A percentile compares a stretch with the other conserved stretches of the same genome.
These are phyloP conservation scores for Plebejus anna DNA, from an alignment of 2,888 invertebrate species.

Conservation along the genomic window DNA sequence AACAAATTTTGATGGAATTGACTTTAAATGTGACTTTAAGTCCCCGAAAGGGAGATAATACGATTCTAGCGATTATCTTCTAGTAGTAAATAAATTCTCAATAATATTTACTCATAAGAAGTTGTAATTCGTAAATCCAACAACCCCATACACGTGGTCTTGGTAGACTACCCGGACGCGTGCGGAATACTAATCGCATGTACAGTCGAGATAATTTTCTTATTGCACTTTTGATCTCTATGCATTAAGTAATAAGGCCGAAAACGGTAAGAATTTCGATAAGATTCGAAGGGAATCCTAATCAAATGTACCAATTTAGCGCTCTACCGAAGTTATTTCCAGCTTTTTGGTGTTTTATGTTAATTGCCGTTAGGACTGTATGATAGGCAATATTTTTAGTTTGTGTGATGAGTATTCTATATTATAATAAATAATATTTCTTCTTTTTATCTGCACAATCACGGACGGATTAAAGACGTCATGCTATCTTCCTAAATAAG, in stretches of 20 bases:
- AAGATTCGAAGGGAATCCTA: too few relatives aligned
- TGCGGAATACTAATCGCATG: neutral
- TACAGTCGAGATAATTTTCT: neutral
- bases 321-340: neutral
- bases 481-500: too few relatives aligned
- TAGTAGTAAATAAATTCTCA: neutral
- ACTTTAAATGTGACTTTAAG: too few relatives aligned
- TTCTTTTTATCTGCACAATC: too few relatives aligned
- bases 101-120: neutral
- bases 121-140: neutral
- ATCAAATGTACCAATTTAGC: neutral
- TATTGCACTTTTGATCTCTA: neutral
- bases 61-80: neutral
- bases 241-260: too few relatives aligned
- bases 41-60: too few relatives aligned
- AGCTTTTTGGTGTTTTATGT: neutral
- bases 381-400: neutral
- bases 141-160: neutral
- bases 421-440: too few relatives aligned
- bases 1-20: too few relatives aligned
- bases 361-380: neutral
- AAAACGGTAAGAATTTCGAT: too few relatives aligned
- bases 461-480: too few relatives aligned
- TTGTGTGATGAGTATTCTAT: neutral
- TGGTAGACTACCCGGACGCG: neutral